phyloP scores from a whole-genome alignment of 1,140 invertebrate genomes.

The Drosophila pruinosa region DNA sequence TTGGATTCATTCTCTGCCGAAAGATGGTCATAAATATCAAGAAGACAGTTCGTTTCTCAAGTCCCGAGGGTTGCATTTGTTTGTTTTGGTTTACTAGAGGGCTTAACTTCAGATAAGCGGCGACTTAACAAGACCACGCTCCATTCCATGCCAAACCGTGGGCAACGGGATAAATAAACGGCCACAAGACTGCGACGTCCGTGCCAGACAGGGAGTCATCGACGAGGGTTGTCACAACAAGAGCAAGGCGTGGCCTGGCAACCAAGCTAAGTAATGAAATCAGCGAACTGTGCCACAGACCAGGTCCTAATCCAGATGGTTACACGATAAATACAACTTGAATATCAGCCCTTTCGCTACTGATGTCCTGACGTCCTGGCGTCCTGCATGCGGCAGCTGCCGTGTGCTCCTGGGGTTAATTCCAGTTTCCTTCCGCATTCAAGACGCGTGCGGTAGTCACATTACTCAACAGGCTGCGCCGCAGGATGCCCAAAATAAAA shows the following conservation, averaged over 20 bases:
- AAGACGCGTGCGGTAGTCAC: slow-evolving; percentile 60
- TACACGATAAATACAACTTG: background rate
- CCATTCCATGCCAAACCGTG: slow-evolving; percentile 30
- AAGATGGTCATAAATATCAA: slow-evolving; percentile 54
- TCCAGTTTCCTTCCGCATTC: slow-evolving; percentile 20
- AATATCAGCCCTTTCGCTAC: slow-evolving; percentile 43
- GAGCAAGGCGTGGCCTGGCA: slow-evolving; percentile 31
- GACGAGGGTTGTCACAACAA: slow-evolving; percentile 29
- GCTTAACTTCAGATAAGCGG: slow-evolving; percentile 64
- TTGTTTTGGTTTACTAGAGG: slow-evolving; percentile 67
- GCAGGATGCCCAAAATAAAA: slow-evolving; percentile 39
- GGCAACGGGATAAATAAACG: slow-evolving; percentile 29
- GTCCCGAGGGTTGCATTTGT: slow-evolving; percentile 63
- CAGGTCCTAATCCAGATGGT: slow-evolving; percentile 31
- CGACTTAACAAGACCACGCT: slow-evolving; percentile 61
- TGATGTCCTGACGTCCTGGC: background rate
- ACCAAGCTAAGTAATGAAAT: slow-evolving; percentile 35
- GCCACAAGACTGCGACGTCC: background rate
- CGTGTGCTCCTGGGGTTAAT: slow-evolving; percentile 45
- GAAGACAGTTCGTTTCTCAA: slow-evolving; percentile 19
- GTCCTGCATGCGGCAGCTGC: slow-evolving; percentile 45
- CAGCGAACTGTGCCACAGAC: slow-evolving; percentile 6
- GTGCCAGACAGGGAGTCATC: slow-evolving; percentile 1
- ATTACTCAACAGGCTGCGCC: slow-evolving; percentile 48
- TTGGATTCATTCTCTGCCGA: background rate